These are phyloP conservation scores for Rhingia rostrata DNA, from an alignment of 2,888 invertebrate species.

Conservation along the genomic window DNA sequence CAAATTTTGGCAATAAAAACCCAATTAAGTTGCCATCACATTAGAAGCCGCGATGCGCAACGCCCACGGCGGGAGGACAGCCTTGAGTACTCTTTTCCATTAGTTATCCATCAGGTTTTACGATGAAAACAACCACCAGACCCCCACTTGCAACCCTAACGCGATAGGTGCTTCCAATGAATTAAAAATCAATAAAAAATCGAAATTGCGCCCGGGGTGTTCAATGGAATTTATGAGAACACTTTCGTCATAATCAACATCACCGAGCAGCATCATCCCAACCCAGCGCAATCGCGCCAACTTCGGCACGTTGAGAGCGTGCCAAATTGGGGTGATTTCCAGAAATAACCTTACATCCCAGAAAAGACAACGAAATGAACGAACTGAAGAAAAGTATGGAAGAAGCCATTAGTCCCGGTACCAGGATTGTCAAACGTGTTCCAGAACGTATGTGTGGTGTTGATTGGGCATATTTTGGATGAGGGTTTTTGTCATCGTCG, in stretches of 20 bases:
- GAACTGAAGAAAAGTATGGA: slow-evolving; percentile 2
- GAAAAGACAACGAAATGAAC: slow-evolving; percentile 7
- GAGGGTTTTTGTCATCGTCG: background rate
- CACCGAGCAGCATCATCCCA: background rate
- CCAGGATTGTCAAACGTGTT: slow-evolving; percentile 15
- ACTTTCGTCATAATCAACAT: slow-evolving; percentile 36
- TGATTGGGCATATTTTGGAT: slow-evolving; percentile 32
- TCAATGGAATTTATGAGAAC: slow-evolving; percentile 9
- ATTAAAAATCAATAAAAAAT: slow-evolving; percentile 51
- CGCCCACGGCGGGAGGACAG: background rate
- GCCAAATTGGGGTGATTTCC: slow-evolving; percentile 42
- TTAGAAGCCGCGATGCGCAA: background rate
- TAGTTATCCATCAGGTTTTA: slow-evolving; percentile 3
- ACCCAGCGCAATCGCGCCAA: background rate
- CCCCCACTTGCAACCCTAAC: background rate
- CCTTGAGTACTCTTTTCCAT: slow-evolving; percentile 9
- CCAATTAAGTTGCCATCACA: slow-evolving; percentile 42
- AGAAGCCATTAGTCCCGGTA: slow-evolving; percentile 26
- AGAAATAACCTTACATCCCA: slow-evolving; percentile 28
- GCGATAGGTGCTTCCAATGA: slow-evolving; percentile 29
- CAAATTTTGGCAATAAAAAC: slow-evolving; percentile 47
- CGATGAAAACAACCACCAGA: background rate
- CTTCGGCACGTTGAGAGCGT: slow-evolving; percentile 1
- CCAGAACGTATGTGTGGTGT: background rate
- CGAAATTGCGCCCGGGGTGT: slow-evolving; percentile 1